Evolutionary conservation across 2,888 invertebrate species (phyloP).

Genomic region (Crematogaster levior): DNA sequence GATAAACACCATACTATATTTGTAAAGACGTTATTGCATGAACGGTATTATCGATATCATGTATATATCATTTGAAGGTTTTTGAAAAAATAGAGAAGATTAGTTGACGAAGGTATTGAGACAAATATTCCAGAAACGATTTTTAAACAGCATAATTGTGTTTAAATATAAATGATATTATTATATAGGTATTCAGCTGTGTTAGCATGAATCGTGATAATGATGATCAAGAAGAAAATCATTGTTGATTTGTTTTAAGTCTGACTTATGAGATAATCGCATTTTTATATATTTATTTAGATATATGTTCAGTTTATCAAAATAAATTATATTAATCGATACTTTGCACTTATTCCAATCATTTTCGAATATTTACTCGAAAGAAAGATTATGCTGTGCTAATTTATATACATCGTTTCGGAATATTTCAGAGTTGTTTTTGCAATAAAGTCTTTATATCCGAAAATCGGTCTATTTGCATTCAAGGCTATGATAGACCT

Average conservation of each 20-base stretch:
- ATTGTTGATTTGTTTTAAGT: not conserved
- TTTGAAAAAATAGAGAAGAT: constrained; percentile 29
- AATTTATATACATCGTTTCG: constrained; percentile 43
- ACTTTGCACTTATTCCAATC: not conserved
- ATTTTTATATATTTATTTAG: constrained; percentile 1
- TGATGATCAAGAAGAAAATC: not conserved
- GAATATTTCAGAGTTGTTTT: constrained; percentile 60
- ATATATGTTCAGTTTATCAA: not conserved
- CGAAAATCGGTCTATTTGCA: constrained; percentile 76
- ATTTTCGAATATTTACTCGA: constrained; percentile 65
- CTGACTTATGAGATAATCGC: not conserved
- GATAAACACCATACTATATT: constrained; percentile 56
- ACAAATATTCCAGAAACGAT: constrained; percentile 66
- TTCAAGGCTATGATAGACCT: constrained; percentile 79
- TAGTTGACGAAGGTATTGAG: constrained; percentile 54
- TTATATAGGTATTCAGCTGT: not conserved
- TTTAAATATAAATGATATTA: not conserved
- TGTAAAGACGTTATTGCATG: constrained; percentile 76
- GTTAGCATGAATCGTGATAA: not conserved
- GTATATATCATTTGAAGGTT: constrained; percentile 53
- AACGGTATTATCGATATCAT: constrained; percentile 36
- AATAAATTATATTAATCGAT: not conserved
- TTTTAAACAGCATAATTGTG: not conserved
- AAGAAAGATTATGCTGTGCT: constrained; percentile 62
- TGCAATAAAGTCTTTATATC: constrained; percentile 74